Conservation (phyloP, 2,797 vertebrate species). For the Sebastes vulpes region DNA sequence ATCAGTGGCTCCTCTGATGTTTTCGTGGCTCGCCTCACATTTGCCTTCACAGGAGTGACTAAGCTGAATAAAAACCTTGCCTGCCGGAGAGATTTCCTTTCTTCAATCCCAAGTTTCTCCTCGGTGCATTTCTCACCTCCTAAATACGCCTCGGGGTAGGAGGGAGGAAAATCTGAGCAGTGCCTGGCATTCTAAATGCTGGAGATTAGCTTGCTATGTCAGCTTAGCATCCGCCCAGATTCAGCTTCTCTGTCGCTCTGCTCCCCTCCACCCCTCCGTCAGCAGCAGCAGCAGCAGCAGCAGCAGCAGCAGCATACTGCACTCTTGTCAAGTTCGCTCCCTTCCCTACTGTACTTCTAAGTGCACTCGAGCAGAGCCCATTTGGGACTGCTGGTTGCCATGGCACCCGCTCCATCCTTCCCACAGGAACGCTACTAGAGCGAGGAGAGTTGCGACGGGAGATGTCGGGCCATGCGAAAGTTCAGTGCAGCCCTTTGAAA, state of each 20-base stretch:
- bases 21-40: slow-evolving; percentile 26
- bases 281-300: neutral
- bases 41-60: slow-evolving; percentile 48
- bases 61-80: slow-evolving; percentile 56
- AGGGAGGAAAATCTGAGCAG: slow-evolving; percentile 34
- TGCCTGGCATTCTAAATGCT: slow-evolving; percentile 63
- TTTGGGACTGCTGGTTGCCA: slow-evolving; percentile 77
- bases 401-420: slow-evolving; percentile 70
- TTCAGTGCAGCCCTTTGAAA: slow-evolving; percentile 65
- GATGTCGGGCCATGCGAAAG: slow-evolving; percentile 82
- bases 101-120: slow-evolving; percentile 46
- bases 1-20: slow-evolving; percentile 6
- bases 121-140: slow-evolving; percentile 52
- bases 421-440: slow-evolving; percentile 59
- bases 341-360: slow-evolving; percentile 70
- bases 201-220: slow-evolving; percentile 73
- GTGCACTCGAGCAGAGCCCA: slow-evolving; percentile 64
- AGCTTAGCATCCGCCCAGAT: slow-evolving; percentile 68
- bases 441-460: slow-evolving; percentile 53
- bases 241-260: slow-evolving; percentile 51
- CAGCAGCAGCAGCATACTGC: slow-evolving; percentile 30
- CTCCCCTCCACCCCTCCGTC: slow-evolving; percentile 46
- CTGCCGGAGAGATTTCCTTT: slow-evolving; percentile 48
- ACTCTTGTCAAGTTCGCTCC: slow-evolving; percentile 52
- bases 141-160: slow-evolving; percentile 46